phyloP scores from a whole-genome alignment of 2,888 invertebrate genomes.

The Acleris laterana region DNA sequence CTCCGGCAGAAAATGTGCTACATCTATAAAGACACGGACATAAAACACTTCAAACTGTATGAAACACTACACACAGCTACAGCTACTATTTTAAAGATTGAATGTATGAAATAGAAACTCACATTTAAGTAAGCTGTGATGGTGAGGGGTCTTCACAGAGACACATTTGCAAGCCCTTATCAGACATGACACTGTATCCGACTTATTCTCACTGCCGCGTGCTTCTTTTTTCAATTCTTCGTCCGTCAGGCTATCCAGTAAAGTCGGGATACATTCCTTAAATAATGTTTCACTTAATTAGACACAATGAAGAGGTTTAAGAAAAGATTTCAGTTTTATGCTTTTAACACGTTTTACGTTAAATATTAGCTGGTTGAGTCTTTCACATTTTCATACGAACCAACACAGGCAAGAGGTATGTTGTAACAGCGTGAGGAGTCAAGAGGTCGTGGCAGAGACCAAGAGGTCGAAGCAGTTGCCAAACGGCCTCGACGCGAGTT shows the following conservation, averaged over 20 bases:
- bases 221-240: constrained; percentile 98
- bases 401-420: constrained; percentile 96
- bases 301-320: background rate
- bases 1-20: background rate
- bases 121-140: constrained; percentile 89
- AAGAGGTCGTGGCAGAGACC: constrained; percentile 96
- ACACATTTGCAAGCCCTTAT: constrained; percentile 96
- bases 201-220: constrained; percentile 95
- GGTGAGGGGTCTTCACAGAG: constrained; percentile 92
- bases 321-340: too few relatives aligned
- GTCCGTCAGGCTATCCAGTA: constrained; percentile 96
- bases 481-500: constrained; percentile 74
- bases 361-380: too few relatives aligned
- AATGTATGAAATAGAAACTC: constrained; percentile 46
- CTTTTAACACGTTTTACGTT: too few relatives aligned
- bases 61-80: too few relatives aligned
- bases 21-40: background rate
- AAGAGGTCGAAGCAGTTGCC: constrained; percentile 92
- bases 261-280: constrained; percentile 94
- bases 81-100: too few relatives aligned
- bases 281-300: constrained; percentile 30
- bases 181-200: constrained; percentile 97
- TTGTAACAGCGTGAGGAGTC: constrained; percentile 94
- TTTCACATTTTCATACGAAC: constrained; percentile 77
- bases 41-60: too few relatives aligned